Conservation (phyloP, 2,888 invertebrate species). For the Tyria jacobaeae region DNA sequence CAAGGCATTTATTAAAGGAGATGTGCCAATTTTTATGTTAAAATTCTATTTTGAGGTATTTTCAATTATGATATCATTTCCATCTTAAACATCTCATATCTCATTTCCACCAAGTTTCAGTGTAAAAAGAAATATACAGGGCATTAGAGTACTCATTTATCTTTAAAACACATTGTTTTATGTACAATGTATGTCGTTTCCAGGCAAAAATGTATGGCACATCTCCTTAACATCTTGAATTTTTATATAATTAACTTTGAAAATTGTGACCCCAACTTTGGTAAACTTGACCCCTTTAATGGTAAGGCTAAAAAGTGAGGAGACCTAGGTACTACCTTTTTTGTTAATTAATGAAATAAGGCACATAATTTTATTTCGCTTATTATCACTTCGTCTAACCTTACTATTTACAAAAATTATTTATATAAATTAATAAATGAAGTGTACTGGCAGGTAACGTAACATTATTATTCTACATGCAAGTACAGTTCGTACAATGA, state of each 20-base stretch:
- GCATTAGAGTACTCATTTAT: too few relatives aligned
- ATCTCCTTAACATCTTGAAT: conserved; percentile 32
- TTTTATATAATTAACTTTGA: conserved; percentile 25
- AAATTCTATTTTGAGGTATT: too few relatives aligned
- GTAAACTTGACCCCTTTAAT: conserved; percentile 13
- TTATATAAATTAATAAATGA: conserved; percentile 63
- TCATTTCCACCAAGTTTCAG: too few relatives aligned
- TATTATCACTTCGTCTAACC: conserved; percentile 68
- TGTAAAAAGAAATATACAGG: too few relatives aligned
- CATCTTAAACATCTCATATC: too few relatives aligned
- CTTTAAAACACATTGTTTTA: too few relatives aligned
- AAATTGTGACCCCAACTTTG: conserved; percentile 31
- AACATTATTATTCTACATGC: conserved; percentile 19
- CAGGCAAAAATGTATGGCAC: too few relatives aligned
- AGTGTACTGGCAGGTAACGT: conserved; percentile 32
- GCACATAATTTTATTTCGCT: conserved; percentile 68
- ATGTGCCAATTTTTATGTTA: too few relatives aligned
- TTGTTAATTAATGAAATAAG: conserved; percentile 61
- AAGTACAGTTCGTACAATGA: conserved; percentile 48
- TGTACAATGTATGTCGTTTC: too few relatives aligned
- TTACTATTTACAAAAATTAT: conserved; percentile 69
- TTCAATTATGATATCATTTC: too few relatives aligned
- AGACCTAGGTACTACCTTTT: conserved; percentile 11
- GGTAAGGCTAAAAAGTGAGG: background rate
- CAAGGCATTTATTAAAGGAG: conserved; percentile 32